Percentiles rank a stretch among this genome's conserved stretches.
Evolutionary conservation across 1,140 invertebrate species (phyloP).

Genomic region (Arctopsyche grandis): DNA sequence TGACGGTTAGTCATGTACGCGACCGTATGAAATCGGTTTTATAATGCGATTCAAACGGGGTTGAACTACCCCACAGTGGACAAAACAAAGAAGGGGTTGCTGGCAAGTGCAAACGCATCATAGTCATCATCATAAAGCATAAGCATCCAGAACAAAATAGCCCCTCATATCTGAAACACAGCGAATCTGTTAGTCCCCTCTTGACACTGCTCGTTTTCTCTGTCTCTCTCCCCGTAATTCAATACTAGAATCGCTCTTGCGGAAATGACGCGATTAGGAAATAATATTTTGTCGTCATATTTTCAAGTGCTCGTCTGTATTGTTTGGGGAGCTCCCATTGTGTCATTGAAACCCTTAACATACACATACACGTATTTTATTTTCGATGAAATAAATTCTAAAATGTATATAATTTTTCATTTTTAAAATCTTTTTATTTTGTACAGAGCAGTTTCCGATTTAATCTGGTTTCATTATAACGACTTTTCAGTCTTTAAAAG

Average conservation of each 20-base stretch:
- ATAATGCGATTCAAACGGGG: too few species aligned
- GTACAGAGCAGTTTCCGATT: too few species aligned
- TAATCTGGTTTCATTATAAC: too few species aligned
- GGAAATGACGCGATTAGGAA: slow-evolving; percentile 55
- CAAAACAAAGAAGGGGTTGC: slow-evolving; percentile 24
- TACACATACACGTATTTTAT: background rate
- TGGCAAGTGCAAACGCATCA: slow-evolving; percentile 15
- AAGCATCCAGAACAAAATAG: slow-evolving; percentile 30
- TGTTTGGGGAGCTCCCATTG: background rate
- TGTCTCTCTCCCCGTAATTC: slow-evolving; percentile 46
- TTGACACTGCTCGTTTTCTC: slow-evolving; percentile 49
- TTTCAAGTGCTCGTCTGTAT: slow-evolving; percentile 43
- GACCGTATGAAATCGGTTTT: too few species aligned
- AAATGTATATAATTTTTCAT: too few species aligned
- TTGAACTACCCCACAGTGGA: background rate
- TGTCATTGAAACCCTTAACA: background rate
- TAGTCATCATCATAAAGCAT: slow-evolving; percentile 1
- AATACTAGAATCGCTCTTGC: slow-evolving; percentile 53
- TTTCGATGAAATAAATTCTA: too few species aligned
- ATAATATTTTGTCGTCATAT: slow-evolving; percentile 56
- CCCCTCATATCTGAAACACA: slow-evolving; percentile 39
- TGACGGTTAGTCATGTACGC: too few species aligned
- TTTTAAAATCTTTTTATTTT: too few species aligned
- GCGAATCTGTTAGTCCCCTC: slow-evolving; percentile 53
- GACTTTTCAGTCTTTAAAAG: too few species aligned